Conservation (phyloP, 2,888 invertebrate species). For the Exocentrus adspersus region DNA sequence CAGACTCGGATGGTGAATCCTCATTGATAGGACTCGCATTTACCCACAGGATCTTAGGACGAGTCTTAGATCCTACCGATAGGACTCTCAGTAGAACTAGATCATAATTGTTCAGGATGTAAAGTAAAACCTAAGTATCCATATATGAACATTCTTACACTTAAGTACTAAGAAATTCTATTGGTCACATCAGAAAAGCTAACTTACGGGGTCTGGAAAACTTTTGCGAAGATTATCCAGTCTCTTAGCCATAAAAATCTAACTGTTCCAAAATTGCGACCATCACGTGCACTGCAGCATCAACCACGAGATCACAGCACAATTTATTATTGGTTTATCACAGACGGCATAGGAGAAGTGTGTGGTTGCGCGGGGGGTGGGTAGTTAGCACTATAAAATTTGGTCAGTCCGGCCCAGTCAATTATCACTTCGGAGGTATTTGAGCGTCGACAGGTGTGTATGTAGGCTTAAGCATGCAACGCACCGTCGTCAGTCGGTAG, state of each 20-base stretch:
- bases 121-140: no score
- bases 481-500: constrained; percentile 46
- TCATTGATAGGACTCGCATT: no score
- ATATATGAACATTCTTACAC: no score
- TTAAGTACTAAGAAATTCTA: no score
- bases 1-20: no score
- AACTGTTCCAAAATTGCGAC: constrained; percentile 6
- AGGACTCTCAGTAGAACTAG: no score
- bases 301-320: not conserved
- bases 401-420: constrained; percentile 17
- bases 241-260: not conserved
- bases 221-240: no score
- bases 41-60: no score
- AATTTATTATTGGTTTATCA: not conserved
- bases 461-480: constrained; percentile 36
- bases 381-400: constrained; percentile 2
- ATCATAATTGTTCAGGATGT: no score
- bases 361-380: not conserved
- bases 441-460: constrained; percentile 36
- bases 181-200: no score
- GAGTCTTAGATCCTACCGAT: no score
- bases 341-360: constrained; percentile 2
- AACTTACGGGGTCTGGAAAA: no score
- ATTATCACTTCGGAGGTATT: constrained; percentile 39
- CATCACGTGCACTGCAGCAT: not conserved